A percentile compares a stretch with the other conserved stretches of the same genome.
phyloP scores from a whole-genome alignment of 37 sponge, comb jelly and placozoan species.

The Agelas oroides region DNA sequence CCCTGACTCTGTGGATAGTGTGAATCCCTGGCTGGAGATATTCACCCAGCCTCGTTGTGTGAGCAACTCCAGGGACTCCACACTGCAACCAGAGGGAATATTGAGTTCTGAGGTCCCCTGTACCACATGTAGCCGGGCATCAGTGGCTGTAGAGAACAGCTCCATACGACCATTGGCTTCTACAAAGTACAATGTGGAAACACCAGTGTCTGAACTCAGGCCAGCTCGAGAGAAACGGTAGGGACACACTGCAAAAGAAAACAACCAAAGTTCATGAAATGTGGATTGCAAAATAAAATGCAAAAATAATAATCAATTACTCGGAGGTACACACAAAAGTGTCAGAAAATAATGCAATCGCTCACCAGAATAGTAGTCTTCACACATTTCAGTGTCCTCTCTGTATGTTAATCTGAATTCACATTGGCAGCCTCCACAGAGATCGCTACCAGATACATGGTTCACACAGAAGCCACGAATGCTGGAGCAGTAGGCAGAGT shows the following conservation, averaged over 20 bases:
- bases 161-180: not conserved
- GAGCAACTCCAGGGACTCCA: not conserved
- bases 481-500: not conserved
- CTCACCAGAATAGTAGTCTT: not conserved
- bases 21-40: too few species aligned
- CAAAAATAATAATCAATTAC: too few species aligned
- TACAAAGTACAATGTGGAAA: not conserved
- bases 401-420: not conserved
- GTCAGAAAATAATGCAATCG: not conserved
- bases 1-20: too few species aligned
- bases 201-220: not conserved
- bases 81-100: not conserved
- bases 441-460: not conserved
- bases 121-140: not conserved
- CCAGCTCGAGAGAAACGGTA: constrained; percentile 3
- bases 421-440: constrained; percentile 3
- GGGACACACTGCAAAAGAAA: not conserved
- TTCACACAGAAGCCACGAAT: not conserved
- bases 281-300: too few species aligned
- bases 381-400: not conserved
- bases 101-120: not conserved
- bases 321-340: too few species aligned
- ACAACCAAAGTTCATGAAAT: not conserved
- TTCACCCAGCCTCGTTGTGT: not conserved
- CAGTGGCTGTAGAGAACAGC: not conserved